phyloP scores from a whole-genome alignment of 2,113 vertebrate genomes.

The Rallus limicola region DNA sequence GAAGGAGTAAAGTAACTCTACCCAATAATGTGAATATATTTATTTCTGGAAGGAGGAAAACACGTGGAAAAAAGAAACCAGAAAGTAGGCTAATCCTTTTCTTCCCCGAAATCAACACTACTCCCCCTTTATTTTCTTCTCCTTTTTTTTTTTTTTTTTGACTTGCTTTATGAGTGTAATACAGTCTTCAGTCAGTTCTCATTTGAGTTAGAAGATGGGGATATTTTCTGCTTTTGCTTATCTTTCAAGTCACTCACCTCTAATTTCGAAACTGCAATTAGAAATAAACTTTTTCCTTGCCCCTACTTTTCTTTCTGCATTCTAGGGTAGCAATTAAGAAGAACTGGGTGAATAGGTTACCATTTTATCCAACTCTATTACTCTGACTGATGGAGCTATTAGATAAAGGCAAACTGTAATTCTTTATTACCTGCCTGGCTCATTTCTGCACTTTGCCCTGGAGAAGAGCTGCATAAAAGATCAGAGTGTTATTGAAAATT shows the following conservation, averaged over 20 bases:
- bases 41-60: neutral
- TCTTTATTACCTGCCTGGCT: conserved; percentile 76
- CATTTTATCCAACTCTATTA: conserved; percentile 74
- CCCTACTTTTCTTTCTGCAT: conserved; percentile 42
- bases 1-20: neutral
- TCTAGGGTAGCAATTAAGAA: conserved; percentile 73
- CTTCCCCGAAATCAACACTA: neutral
- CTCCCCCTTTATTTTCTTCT: neutral
- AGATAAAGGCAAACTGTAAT: conserved; percentile 78
- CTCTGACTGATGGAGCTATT: conserved; percentile 77
- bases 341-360: conserved; percentile 66
- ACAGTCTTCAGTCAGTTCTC: neutral
- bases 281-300: conserved; percentile 54
- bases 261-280: conserved; percentile 73
- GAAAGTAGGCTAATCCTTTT: neutral
- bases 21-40: neutral
- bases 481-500: conserved; percentile 79
- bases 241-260: conserved; percentile 52
- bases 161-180: neutral
- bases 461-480: conserved; percentile 76
- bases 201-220: neutral
- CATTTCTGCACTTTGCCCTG: conserved; percentile 75
- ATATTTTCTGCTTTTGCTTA: neutral
- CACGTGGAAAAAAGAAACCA: neutral
- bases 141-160: no score